Conservation (phyloP, 2,888 invertebrate genomes). For the Dusona sp. region DNA sequence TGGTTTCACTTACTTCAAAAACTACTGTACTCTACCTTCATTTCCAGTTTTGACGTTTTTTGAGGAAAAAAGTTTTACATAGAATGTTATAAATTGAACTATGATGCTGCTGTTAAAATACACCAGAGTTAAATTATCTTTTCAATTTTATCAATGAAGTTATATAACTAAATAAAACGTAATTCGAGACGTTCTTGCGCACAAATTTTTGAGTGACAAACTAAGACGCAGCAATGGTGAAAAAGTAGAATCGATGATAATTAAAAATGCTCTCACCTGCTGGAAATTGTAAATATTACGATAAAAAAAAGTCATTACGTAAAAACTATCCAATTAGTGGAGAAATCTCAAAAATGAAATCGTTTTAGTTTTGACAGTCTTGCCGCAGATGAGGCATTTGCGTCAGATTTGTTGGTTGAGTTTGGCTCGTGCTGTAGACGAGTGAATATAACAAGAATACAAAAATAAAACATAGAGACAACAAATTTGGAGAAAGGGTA, state of each 20-base stretch:
- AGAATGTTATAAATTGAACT: too few species aligned
- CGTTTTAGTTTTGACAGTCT: not conserved
- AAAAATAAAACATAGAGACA: not conserved
- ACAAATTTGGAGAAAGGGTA: not conserved
- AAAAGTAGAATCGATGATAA: too few species aligned
- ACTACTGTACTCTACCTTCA: not conserved
- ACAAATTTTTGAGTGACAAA: too few species aligned
- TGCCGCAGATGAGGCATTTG: not conserved
- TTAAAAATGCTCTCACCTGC: not conserved
- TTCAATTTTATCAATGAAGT: too few species aligned
- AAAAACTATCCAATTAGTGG: not conserved
- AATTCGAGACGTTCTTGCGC: too few species aligned
- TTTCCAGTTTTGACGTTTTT: too few species aligned
- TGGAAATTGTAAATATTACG: not conserved
- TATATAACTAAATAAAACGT: too few species aligned
- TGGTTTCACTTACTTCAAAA: not conserved
- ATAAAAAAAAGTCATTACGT: not conserved
- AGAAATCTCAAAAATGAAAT: not conserved
- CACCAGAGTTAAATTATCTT: too few species aligned
- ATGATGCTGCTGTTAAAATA: too few species aligned
- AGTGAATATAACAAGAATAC: not conserved
- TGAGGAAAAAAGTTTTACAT: too few species aligned
- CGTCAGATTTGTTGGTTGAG: not conserved
- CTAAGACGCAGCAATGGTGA: too few species aligned
- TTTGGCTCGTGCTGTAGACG: not conserved